Percentiles rank a stretch among this genome's conserved stretches.
Evolutionary conservation across 2,797 vertebrate species (phyloP).

Genomic region (Todus mexicanus): DNA sequence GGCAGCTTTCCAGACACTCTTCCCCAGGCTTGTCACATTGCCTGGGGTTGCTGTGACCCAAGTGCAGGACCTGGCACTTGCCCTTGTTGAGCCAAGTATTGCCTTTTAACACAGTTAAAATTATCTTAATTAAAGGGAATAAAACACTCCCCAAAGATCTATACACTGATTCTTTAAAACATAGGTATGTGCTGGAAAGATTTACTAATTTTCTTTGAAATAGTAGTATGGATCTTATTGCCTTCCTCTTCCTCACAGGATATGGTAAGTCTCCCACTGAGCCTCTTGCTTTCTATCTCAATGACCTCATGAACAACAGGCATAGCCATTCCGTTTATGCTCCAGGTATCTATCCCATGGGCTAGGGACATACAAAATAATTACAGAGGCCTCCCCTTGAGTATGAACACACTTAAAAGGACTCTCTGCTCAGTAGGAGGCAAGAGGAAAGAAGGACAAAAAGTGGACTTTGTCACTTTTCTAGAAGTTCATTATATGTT

Average conservation of each 20-base stretch:
- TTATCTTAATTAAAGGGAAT: background rate
- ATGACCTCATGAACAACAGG: too few species aligned
- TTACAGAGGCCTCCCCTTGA: background rate
- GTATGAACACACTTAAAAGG: background rate
- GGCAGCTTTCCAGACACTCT: background rate
- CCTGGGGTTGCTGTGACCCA: background rate
- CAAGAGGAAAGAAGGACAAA: background rate
- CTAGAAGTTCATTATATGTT: background rate
- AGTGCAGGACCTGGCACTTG: background rate
- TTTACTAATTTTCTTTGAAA: background rate
- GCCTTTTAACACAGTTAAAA: background rate
- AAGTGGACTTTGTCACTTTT: background rate
- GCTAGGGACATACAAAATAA: background rate
- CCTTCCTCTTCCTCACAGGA: background rate
- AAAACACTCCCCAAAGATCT: background rate
- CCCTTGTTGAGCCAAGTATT: background rate
- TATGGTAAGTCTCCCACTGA: background rate
- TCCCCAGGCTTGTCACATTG: background rate
- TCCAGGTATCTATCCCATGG: background rate
- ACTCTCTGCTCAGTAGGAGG: background rate
- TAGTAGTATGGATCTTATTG: background rate
- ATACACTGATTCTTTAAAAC: background rate
- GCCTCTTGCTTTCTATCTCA: too few species aligned
- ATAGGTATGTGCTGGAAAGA: background rate
- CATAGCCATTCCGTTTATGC: background rate